Evolutionary conservation across 2,888 invertebrate species (phyloP).

Genomic region (Acronicta leporina): DNA sequence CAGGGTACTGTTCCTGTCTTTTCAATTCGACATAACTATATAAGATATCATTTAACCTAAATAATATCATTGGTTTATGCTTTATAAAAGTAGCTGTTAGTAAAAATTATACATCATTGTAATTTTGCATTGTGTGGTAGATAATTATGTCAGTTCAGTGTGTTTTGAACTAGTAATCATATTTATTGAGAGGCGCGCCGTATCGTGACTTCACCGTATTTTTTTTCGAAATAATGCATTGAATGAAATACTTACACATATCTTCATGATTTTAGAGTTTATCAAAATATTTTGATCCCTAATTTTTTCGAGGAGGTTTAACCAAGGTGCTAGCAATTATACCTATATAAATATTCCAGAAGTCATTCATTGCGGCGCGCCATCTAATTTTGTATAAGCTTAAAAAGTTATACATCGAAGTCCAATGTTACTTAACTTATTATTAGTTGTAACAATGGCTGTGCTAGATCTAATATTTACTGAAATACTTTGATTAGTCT

Average conservation of each 20-base stretch:
- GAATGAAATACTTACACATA: not conserved
- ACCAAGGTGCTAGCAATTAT: conserved; percentile 1
- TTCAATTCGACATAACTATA: too few relatives aligned
- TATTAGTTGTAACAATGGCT: conserved; percentile 69
- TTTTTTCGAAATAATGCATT: not conserved
- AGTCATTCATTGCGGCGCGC: conserved; percentile 1
- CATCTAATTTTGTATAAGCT: conserved; percentile 13
- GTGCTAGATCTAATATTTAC: conserved; percentile 58
- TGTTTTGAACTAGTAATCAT: conserved; percentile 36
- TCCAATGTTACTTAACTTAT: conserved; percentile 68
- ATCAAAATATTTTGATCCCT: too few relatives aligned
- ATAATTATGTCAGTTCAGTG: conserved; percentile 24
- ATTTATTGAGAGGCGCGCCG: conserved; percentile 3
- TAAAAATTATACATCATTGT: conserved; percentile 17
- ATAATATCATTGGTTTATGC: conserved; percentile 3
- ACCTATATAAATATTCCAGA: not conserved
- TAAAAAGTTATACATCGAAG: conserved; percentile 53
- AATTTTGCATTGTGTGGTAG: conserved; percentile 34
- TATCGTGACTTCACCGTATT: not conserved
- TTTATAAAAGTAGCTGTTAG: conserved; percentile 24
- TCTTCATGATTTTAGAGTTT: not conserved
- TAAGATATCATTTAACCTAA: not conserved
- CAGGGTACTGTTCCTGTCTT: too few relatives aligned
- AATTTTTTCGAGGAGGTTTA: too few relatives aligned
- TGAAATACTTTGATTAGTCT: conserved; percentile 26